Evolutionary conservation across 1,140 invertebrate genomes (phyloP), one percentile per base, ranked within the genome.

Genomic region (Alviniconcha marisindica): DNA sequence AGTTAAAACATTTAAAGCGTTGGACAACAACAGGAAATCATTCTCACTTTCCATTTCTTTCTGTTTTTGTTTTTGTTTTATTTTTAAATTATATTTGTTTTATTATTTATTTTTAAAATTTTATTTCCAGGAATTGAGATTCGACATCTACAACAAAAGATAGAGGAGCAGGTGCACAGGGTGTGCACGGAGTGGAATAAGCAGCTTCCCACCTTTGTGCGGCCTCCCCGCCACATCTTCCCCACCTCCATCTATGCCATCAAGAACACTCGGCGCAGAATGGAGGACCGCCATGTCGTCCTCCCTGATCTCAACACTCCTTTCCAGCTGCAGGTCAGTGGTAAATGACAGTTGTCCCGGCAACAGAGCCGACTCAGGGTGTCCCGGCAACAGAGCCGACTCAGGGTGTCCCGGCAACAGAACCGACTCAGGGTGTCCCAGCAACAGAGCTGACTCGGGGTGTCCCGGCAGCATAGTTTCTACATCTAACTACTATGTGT

Each of bases 231-330:
- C 48, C 54, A 56, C 28, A 12, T 74, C 21, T 80, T 89, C 93
- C 93, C 84, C 92, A 86, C 92, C 2, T 94, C 93, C 33, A 87
- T 94, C 33, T 94, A 94, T 90, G 96, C 96, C n/a, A 95, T 96
- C 51, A 97, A 96, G 93, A 98, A 98, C 93, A 94, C 93, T 42
- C 94, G 97, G 79, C 94, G 97, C 84, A 95, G 95, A 89, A 97
- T 98, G 97, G 97, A 98, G 94, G 97, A 98, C 91, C 93, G 96
- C 78, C 96, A 97, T 90, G 95, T 97, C 18, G 94, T 97, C 80
- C 94, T 98, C 54, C 93, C 93, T 31, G 93, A 94, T 88, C 83
- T 95, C 31, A 93, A 94, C 87, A 86, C 88, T 7, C 84, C 95
- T 7, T 93, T 93, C 85, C 88, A 91, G 76, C 74, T 93, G 28